A percentile compares a stretch with the other conserved stretches of the same genome.
Evolutionary conservation across 2,797 vertebrate species (phyloP).

Genomic region (Miichthys miiuy): DNA sequence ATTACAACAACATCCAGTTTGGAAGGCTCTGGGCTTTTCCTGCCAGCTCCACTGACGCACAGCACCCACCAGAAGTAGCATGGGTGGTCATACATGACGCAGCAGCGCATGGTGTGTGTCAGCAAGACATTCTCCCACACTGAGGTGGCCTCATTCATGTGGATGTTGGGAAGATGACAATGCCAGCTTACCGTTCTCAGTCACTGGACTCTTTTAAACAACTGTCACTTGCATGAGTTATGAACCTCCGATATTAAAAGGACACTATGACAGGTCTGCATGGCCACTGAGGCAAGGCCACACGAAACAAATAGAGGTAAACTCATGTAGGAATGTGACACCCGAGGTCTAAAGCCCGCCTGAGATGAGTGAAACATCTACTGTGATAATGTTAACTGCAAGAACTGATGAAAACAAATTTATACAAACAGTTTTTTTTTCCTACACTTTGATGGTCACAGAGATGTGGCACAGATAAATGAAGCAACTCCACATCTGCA

Average conservation of each 20-base stretch:
- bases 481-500: slow-evolving; percentile 32
- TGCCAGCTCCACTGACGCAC: slow-evolving; percentile 75
- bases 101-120: slow-evolving; percentile 42
- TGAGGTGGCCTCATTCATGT: slow-evolving; percentile 52
- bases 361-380: slow-evolving; percentile 1
- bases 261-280: background rate
- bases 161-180: slow-evolving; percentile 31
- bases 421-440: too few relatives aligned
- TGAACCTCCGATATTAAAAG: slow-evolving; percentile 22
- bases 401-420: background rate
- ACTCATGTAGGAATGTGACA: slow-evolving; percentile 57
- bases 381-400: slow-evolving; percentile 9
- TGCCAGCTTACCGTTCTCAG: slow-evolving; percentile 15
- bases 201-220: slow-evolving; percentile 8
- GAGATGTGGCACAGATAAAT: background rate
- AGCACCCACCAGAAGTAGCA: slow-evolving; percentile 55
- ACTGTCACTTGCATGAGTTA: slow-evolving; percentile 28
- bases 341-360: slow-evolving; percentile 19
- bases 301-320: slow-evolving; percentile 1
- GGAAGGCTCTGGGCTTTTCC: slow-evolving; percentile 42
- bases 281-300: slow-evolving; percentile 17
- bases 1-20: slow-evolving; percentile 56
- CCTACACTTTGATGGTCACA: background rate
- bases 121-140: slow-evolving; percentile 46
- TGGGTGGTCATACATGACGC: slow-evolving; percentile 62